Percentiles rank a stretch among this genome's conserved stretches.
phyloP scores from a whole-genome alignment of 2,888 invertebrate genomes.

The Metalampra italica region DNA sequence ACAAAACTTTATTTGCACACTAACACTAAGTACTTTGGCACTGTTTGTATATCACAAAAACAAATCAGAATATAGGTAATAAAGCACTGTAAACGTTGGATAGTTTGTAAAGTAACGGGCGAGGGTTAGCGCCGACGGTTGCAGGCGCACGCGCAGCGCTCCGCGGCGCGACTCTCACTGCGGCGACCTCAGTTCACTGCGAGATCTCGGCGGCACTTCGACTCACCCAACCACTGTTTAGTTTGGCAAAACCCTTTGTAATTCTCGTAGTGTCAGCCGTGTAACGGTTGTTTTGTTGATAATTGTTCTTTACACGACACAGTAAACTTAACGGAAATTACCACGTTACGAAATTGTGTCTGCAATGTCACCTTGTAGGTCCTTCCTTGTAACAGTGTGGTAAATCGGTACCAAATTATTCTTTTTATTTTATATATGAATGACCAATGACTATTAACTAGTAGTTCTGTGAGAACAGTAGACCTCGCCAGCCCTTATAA shows the following conservation, averaged over 20 bases:
- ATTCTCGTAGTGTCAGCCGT: background rate
- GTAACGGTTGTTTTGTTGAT: background rate
- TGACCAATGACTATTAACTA: too few relatives aligned
- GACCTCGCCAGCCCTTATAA: too few relatives aligned
- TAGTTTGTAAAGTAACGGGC: constrained; percentile 15
- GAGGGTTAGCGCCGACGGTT: constrained; percentile 20
- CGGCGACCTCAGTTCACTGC: constrained; percentile 15
- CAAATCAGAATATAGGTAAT: constrained; percentile 3
- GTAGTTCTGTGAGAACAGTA: too few relatives aligned
- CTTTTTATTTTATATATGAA: too few relatives aligned
- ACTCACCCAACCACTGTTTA: constrained; percentile 18
- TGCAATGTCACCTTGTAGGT: too few relatives aligned
- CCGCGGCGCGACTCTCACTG: constrained; percentile 63
- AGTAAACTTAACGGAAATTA: too few relatives aligned
- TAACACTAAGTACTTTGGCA: constrained; percentile 44
- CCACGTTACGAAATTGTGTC: too few relatives aligned
- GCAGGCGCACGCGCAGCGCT: constrained; percentile 63
- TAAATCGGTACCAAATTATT: too few relatives aligned
- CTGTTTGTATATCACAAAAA: constrained; percentile 22
- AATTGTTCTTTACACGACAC: too few relatives aligned
- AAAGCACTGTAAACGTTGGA: background rate
- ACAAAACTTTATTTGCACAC: constrained; percentile 28
- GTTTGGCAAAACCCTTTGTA: constrained; percentile 13
- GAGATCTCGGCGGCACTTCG: constrained; percentile 47
- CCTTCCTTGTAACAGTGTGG: too few relatives aligned